Conservation (phyloP, 2,113 vertebrate species). For the Ameiurus melas region DNA sequence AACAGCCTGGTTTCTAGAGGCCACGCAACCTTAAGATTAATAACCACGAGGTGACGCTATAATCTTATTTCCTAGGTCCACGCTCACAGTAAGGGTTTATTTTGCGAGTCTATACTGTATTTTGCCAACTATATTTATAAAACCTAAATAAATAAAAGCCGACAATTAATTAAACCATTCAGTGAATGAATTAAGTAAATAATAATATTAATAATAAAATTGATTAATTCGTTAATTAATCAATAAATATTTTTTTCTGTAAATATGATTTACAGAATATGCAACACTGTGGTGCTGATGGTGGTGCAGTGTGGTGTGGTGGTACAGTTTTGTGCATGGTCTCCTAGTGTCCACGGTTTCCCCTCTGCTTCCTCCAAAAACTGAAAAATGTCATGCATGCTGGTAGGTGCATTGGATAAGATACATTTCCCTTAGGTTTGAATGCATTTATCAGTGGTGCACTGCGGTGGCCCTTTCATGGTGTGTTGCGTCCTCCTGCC, state of each 20-base stretch:
- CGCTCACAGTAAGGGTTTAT: neutral
- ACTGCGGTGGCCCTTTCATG: neutral
- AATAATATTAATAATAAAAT: neutral
- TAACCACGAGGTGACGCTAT: conserved; percentile 47
- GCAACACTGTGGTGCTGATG: neutral
- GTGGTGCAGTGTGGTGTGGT: neutral
- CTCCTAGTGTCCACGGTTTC: too few species aligned
- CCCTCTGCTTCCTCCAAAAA: neutral
- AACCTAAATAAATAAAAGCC: neutral
- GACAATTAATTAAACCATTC: neutral
- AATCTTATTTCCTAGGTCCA: conserved; percentile 19
- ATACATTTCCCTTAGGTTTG: neutral
- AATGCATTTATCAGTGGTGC: neutral
- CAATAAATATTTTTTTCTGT: too few species aligned
- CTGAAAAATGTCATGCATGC: neutral
- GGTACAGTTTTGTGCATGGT: neutral
- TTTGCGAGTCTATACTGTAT: neutral
- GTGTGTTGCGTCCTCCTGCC: neutral
- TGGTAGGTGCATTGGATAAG: neutral
- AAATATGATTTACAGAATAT: neutral
- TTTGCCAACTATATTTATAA: neutral
- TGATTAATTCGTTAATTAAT: too few species aligned
- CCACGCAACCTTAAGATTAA: neutral
- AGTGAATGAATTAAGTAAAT: neutral
- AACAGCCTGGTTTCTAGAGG: too few species aligned